Conservation (phyloP, 1,140 invertebrate genomes). For the Calliphora vicina region DNA sequence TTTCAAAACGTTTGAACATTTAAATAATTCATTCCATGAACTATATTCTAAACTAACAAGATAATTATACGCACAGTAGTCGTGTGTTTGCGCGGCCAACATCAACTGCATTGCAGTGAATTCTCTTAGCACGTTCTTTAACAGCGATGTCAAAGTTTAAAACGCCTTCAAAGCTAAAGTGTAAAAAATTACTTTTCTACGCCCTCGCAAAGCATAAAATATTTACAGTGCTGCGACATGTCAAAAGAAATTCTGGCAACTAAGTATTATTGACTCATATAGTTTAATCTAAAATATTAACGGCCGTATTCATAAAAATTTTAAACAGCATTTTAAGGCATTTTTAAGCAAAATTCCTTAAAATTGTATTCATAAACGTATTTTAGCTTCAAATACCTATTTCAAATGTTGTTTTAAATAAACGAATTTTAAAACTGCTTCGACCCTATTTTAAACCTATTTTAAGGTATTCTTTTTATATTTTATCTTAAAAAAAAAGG, state of each 20-base stretch:
- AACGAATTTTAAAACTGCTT: no score
- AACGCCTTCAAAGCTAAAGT: background rate
- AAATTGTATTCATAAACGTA: no score
- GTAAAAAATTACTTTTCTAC: constrained; percentile 11
- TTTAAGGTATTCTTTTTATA: no score
- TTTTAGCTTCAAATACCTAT: no score
- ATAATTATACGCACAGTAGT: background rate
- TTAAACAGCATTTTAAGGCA: no score
- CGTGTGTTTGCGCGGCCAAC: background rate
- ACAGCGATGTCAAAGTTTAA: constrained; percentile 3
- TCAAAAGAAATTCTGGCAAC: background rate
- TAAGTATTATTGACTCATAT: no score
- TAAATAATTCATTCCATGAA: background rate
- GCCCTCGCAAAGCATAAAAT: background rate
- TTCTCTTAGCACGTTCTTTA: background rate
- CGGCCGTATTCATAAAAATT: no score
- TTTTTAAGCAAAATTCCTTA: no score
- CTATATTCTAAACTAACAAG: background rate
- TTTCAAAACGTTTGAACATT: background rate
- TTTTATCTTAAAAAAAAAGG: no score
- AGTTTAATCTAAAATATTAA: no score
- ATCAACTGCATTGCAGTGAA: background rate
- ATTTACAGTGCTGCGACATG: background rate
- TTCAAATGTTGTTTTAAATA: no score
- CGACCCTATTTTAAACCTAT: no score